Evolutionary conservation across 2,113 vertebrate species (phyloP), one percentile per base, ranked within the genome.

Genomic region (Lepus americanus): DNA sequence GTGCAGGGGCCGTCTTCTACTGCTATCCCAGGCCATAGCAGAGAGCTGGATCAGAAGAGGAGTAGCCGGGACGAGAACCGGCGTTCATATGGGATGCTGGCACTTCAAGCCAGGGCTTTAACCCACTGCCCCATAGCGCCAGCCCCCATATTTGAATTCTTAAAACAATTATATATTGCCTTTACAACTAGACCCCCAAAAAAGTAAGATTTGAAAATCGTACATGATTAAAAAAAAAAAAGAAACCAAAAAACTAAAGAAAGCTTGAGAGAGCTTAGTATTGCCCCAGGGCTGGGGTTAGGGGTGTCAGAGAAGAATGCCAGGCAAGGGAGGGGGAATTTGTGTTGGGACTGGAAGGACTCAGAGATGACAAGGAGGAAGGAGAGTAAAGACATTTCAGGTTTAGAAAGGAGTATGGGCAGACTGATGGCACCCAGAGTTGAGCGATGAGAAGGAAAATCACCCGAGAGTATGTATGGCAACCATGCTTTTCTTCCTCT

Each of bases 141-240:
- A 6, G 44, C 44, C 44, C 44, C 44, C 44, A 44, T 44, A 44
- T 44, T 44, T 44, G 44, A 85, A 61, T 74, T 73, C 78, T 80
- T 23, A 9, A 89, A 95, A 85, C 79, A 95, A 72, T 8, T 66
- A 19, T 89, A 20, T 91, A 51, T 94, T 80, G 53, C 33, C 81
- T 77, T 92, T 77, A 25, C n/a, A 72, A 36, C 11, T 77, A 93
- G 36, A 64, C 77, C 82, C n/a, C 44, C 6, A 79, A 77, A 72
- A n/a, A 8, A 64, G 17, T 86, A 70, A 51, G 33, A 72, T 64
- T 64, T 88, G 39, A 80, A 94, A 88, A 88, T 80, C 36, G 53
- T 93, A 31, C 20, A 22, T 67, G 44, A 72, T 95, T 64, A 82
- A 72, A 55, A 36, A 55, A 44, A 44, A 44, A 44, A 44, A 44